These are phyloP conservation scores for Linnaemya vulpina DNA, from an alignment of 2,888 invertebrate species.

Conservation along the genomic window DNA sequence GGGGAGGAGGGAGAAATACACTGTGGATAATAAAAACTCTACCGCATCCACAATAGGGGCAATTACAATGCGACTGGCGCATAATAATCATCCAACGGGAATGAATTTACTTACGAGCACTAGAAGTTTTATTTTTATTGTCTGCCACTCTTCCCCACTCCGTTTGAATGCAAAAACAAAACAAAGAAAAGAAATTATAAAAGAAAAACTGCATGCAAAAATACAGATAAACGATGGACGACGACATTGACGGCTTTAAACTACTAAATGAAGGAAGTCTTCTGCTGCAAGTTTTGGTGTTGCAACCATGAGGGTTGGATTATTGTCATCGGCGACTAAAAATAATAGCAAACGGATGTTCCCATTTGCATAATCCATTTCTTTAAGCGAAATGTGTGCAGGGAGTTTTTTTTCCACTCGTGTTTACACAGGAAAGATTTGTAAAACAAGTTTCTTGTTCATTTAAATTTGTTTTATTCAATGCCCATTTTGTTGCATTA, in stretches of 20 bases:
- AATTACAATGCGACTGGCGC: slow-evolving; percentile 67
- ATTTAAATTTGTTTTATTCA: too few relatives aligned
- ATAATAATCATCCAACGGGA: slow-evolving; percentile 67
- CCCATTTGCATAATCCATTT: slow-evolving; percentile 75
- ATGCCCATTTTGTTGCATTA: background rate
- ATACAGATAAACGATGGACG: slow-evolving; percentile 50
- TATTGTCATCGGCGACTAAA: slow-evolving; percentile 62
- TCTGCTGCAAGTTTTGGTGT: background rate
- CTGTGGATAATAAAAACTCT: background rate
- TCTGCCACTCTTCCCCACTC: background rate
- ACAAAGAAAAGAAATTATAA: background rate
- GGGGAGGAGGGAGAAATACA: slow-evolving; percentile 13
- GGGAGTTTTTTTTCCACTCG: slow-evolving; percentile 12
- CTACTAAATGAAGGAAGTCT: slow-evolving; percentile 42
- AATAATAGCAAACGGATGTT: slow-evolving; percentile 76
- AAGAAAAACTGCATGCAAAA: slow-evolving; percentile 55
- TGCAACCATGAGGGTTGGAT: slow-evolving; percentile 59
- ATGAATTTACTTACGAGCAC: slow-evolving; percentile 21
- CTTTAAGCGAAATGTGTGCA: background rate
- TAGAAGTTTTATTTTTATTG: background rate
- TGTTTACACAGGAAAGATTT: slow-evolving; percentile 32
- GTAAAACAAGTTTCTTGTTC: slow-evolving; percentile 15
- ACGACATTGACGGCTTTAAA: slow-evolving; percentile 52
- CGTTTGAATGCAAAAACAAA: slow-evolving; percentile 4
- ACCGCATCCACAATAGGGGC: slow-evolving; percentile 58